phyloP scores from a whole-genome alignment of 2,888 invertebrate genomes.

The Emmelina monodactyla region DNA sequence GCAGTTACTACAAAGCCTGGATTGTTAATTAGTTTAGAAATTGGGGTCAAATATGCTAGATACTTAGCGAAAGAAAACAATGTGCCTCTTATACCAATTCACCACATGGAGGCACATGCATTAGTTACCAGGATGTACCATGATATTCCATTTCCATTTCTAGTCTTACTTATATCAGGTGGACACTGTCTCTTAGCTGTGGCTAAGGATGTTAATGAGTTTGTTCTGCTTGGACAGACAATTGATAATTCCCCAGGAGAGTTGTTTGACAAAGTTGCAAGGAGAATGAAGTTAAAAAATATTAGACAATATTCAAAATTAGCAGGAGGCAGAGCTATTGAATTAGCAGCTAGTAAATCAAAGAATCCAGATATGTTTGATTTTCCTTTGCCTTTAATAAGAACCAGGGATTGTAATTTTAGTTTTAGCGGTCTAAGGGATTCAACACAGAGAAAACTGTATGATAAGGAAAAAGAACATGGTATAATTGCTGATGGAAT shows the following conservation, averaged over 20 bases:
- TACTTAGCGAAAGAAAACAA: conserved; percentile 70
- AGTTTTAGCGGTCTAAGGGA: conserved; percentile 87
- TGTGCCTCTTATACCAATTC: conserved; percentile 92
- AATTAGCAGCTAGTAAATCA: conserved; percentile 75
- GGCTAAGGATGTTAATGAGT: conserved; percentile 76
- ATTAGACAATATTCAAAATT: conserved; percentile 75
- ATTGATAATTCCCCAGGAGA: conserved; percentile 93
- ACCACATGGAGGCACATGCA: conserved; percentile 99
- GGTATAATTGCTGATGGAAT: conserved; percentile 70
- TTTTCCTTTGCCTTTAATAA: conserved; percentile 72
- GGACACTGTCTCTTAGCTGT: conserved; percentile 88
- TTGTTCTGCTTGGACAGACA: conserved; percentile 79
- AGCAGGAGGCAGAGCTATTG: conserved; percentile 87
- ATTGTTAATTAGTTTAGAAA: conserved; percentile 75
- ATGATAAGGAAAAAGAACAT: conserved; percentile 66
- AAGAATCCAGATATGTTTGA: conserved; percentile 70
- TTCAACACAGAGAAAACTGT: conserved; percentile 60
- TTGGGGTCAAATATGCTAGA: conserved; percentile 86
- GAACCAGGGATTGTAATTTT: conserved; percentile 83
- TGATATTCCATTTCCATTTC: conserved; percentile 82
- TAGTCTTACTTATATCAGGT: conserved; percentile 90
- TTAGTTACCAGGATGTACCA: conserved; percentile 81
- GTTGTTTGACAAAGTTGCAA: conserved; percentile 89
- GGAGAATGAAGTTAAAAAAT: conserved; percentile 83
- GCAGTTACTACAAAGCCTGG: conserved; percentile 94